These are phyloP conservation scores for Microcebus ravelobensis DNA, from an alignment of 2,113 vertebrate species.

Conservation along the genomic window DNA sequence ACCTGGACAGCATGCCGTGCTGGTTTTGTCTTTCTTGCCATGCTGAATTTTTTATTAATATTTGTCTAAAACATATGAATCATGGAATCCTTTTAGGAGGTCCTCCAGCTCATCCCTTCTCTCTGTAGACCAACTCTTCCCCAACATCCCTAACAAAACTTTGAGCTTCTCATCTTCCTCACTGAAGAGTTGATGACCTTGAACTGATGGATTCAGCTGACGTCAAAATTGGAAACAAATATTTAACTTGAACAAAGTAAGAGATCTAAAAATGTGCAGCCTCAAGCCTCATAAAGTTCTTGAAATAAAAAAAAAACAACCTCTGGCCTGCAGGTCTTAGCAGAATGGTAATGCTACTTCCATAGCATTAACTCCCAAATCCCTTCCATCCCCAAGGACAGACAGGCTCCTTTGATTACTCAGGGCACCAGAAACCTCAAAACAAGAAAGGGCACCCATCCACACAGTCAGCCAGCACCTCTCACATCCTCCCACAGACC, in stretches of 20 bases:
- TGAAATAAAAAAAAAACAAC: conserved; percentile 28
- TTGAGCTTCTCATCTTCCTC: not conserved
- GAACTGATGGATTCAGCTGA: conserved; percentile 26
- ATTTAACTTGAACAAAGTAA: conserved; percentile 56
- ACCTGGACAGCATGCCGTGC: not conserved
- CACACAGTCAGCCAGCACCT: not conserved
- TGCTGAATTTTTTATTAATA: conserved; percentile 47
- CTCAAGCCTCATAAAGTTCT: conserved; percentile 57
- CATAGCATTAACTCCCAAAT: conserved; percentile 38
- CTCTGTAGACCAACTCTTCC: not conserved
- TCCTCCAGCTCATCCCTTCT: conserved; percentile 21
- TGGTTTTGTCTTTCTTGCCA: conserved; percentile 47
- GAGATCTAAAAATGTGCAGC: conserved; percentile 53
- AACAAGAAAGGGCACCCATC: conserved; percentile 34
- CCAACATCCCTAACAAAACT: conserved; percentile 6
- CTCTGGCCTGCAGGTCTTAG: conserved; percentile 40
- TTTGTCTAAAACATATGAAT: conserved; percentile 56
- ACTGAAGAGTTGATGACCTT: conserved; percentile 27
- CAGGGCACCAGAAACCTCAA: not conserved
- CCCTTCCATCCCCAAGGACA: not conserved
- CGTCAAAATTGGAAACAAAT: conserved; percentile 63
- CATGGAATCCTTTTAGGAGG: conserved; percentile 8
- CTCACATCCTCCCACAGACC: conserved; percentile 30
- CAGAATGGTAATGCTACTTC: not conserved
- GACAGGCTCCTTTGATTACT: conserved; percentile 15